Conservation (phyloP, 2,888 invertebrate genomes). For the Calliopum simillimum region DNA sequence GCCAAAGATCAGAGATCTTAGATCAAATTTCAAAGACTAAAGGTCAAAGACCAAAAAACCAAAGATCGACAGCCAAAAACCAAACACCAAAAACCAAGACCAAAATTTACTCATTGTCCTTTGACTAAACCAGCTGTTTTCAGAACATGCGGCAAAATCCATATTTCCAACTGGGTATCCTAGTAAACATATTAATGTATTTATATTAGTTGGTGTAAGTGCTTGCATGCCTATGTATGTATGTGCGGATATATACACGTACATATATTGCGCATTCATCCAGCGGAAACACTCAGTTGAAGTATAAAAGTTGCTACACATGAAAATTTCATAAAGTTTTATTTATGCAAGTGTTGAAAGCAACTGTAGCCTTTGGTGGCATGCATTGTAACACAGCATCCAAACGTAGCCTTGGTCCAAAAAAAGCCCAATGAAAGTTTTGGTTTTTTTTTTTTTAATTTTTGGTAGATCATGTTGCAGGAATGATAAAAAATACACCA, state of each 20-base stretch:
- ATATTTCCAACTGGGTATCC: too few species aligned
- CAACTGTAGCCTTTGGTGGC: background rate
- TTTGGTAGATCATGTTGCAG: background rate
- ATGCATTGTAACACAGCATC: background rate
- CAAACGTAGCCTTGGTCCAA: background rate
- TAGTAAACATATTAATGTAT: too few species aligned
- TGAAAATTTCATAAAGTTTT: conserved; percentile 20
- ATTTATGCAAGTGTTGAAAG: conserved; percentile 23
- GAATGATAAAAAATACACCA: too few species aligned
- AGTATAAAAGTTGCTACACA: conserved; percentile 20
- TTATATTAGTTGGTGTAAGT: too few species aligned
- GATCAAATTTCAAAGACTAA: too few species aligned
- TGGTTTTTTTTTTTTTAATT: background rate
- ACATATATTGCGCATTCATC: background rate
- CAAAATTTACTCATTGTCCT: too few species aligned
- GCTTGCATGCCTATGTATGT: background rate
- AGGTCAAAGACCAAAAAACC: too few species aligned
- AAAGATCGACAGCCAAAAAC: too few species aligned
- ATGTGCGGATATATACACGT: background rate
- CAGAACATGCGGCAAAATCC: too few species aligned
- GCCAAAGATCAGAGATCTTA: too few species aligned
- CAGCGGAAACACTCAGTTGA: conserved; percentile 13
- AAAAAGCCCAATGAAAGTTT: background rate
- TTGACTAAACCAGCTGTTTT: too few species aligned
- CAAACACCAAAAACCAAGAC: too few species aligned